These are phyloP conservation scores for Zaprionus camerounensis DNA, from an alignment of 1,140 invertebrate species.

Conservation along the genomic window DNA sequence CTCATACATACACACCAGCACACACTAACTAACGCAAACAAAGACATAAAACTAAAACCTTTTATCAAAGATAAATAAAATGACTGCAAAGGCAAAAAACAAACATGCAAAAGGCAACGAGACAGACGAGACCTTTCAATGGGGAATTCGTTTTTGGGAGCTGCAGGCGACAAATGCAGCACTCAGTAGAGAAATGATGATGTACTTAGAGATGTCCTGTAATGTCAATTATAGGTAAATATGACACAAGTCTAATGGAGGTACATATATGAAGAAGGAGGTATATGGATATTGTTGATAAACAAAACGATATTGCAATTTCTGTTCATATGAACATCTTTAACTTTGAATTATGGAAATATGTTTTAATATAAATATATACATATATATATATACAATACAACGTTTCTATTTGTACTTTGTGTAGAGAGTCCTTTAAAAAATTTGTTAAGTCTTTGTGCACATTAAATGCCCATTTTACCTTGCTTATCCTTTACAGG, in stretches of 20 bases:
- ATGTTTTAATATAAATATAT: no score
- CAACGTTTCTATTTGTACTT: no score
- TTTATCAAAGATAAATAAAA: slow-evolving; percentile 82
- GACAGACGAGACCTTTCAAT: slow-evolving; percentile 29
- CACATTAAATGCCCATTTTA: not conserved
- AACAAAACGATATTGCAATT: no score
- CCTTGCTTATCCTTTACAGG: not conserved
- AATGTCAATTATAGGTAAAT: not conserved
- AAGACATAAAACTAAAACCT: slow-evolving; percentile 64
- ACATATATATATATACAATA: no score
- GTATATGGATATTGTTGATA: no score
- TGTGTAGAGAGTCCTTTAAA: not conserved
- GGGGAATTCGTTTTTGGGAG: slow-evolving; percentile 23
- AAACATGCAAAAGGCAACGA: slow-evolving; percentile 23
- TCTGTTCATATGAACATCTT: no score
- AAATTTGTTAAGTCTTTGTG: not conserved
- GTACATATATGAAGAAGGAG: no score
- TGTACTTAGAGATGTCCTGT: slow-evolving; percentile 7
- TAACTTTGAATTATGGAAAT: no score
- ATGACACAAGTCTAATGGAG: no score
- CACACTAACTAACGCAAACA: slow-evolving; percentile 8
- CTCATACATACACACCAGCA: slow-evolving; percentile 4
- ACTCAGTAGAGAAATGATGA: not conserved
- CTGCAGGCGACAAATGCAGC: slow-evolving; percentile 53
- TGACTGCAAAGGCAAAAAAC: slow-evolving; percentile 48